These are phyloP conservation scores for Mola mola DNA, from an alignment of 2,113 vertebrate genomes.

Conservation along the genomic window DNA sequence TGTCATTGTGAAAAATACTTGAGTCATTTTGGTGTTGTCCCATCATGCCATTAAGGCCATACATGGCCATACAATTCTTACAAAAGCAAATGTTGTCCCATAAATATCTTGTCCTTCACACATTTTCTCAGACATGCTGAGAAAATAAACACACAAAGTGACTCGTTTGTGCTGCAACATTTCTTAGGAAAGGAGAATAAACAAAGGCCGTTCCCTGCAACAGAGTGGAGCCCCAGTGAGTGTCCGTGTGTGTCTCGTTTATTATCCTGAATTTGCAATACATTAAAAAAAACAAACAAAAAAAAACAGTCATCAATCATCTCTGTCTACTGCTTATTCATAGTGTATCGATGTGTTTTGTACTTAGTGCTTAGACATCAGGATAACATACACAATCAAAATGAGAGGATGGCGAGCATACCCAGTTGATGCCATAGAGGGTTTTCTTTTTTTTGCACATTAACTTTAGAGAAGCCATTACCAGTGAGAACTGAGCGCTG, in stretches of 20 bases:
- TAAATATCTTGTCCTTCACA: slow-evolving; percentile 61
- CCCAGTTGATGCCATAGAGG: too few species aligned
- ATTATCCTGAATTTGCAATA: too few species aligned
- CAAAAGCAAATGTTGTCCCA: slow-evolving; percentile 31
- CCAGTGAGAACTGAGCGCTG: slow-evolving; percentile 12
- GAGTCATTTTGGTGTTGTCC: slow-evolving; percentile 26
- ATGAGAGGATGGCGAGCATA: too few species aligned
- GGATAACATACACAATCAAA: not conserved
- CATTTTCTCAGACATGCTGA: slow-evolving; percentile 47
- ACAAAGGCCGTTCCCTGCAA: slow-evolving; percentile 61
- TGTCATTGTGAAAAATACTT: slow-evolving; percentile 53
- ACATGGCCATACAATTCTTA: slow-evolving; percentile 14
- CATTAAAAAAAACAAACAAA: too few species aligned
- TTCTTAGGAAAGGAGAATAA: slow-evolving; percentile 62
- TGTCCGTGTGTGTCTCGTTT: too few species aligned
- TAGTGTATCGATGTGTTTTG: too few species aligned
- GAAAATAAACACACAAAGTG: slow-evolving; percentile 66
- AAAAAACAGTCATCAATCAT: too few species aligned
- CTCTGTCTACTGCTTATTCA: too few species aligned
- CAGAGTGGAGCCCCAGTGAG: slow-evolving; percentile 26
- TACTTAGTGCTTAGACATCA: not conserved
- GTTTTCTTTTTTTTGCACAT: slow-evolving; percentile 11
- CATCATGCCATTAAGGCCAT: not conserved
- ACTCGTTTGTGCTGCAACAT: slow-evolving; percentile 55
- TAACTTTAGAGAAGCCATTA: slow-evolving; percentile 28